Base-by-base conservation (phyloP, 2,888 invertebrate genomes). In the Thymelicus acteon region DNA sequence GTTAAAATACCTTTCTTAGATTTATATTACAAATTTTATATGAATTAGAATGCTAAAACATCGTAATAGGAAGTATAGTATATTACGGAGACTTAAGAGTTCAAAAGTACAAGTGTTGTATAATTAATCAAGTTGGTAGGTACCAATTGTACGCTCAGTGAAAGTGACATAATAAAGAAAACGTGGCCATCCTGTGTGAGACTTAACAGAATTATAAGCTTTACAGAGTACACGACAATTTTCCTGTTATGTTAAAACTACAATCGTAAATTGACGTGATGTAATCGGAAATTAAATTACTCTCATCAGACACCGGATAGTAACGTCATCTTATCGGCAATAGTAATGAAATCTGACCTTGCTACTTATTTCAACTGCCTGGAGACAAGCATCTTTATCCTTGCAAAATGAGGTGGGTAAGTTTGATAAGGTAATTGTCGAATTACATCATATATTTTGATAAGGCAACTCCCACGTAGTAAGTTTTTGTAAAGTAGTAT, bases 271-370 rank as follows among this genome's bases (percentile, higher is more conserved):
- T 31, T 31, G 15, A 54, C 24, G 7, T 54, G 24, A 54, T 54
- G 54, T 54, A 54, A 54, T 54, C 54, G 6, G 24, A n/a, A 54
- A 54, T 24, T 24, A 24, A 37, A 47, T 61, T 12, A 54, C 54
- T 54, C 54, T 54, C 49, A 52, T 52, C 49, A 61, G 70, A 60
- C 64, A 60, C 60, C 60, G 65, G 71, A 65, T 40, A 40, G 8
- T 65, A 60, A 6, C 64, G 54, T 71, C 65, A 65, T 71, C 10
- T 72, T 71, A 66, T 63, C 49, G 40, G 52, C 68, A 74, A 81
- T 79, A 76, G 73, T 78, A 83, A 88, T 86, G 80, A 82, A 81
- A 79, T 73, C 77, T 87, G 90, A 88, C 91, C 91, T 91, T 86
- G 76, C 81, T 84, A 84, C 82, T 89, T 88, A 81, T 72, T 78